phyloP scores from a whole-genome alignment of 2,888 invertebrate genomes.

The Leucophora obtusa region DNA sequence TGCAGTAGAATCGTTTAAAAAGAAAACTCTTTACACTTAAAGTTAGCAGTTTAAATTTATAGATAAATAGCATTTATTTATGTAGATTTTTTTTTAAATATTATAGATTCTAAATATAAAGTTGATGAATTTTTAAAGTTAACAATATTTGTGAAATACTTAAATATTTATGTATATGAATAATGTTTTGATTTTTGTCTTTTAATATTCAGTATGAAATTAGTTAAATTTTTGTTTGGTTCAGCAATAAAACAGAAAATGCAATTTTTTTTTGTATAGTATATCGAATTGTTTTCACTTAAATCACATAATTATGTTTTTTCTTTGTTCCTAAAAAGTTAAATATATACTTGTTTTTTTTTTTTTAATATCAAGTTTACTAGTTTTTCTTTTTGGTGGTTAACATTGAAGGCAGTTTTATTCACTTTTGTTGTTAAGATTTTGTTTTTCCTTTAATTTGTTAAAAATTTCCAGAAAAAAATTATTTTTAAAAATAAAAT shows the following conservation, averaged over 20 bases:
- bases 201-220: conserved; percentile 9
- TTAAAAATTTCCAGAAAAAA: conserved; percentile 1
- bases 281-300: conserved; percentile 41
- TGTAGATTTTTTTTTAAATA: not conserved
- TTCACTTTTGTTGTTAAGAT: conserved; percentile 40
- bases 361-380: conserved; percentile 22
- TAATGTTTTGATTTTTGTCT: not conserved
- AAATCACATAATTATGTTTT: conserved; percentile 39
- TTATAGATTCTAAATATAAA: not conserved
- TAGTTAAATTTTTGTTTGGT: not conserved
- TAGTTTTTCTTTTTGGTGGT: conserved; percentile 44
- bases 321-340: conserved; percentile 49
- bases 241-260: conserved; percentile 4
- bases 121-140: conserved; percentile 22
- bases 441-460: conserved; percentile 7
- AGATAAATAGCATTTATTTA: not conserved
- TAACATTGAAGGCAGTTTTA: conserved; percentile 63
- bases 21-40: no score
- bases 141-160: conserved; percentile 20
- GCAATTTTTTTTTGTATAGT: conserved; percentile 6
- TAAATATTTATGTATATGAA: conserved; percentile 4
- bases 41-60: not conserved
- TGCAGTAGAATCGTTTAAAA: no score
- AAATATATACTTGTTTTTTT: no score
- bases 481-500: conserved; percentile 1